Percentiles rank a stretch among this genome's conserved stretches.
Evolutionary conservation across 2,113 vertebrate genomes (phyloP).

Genomic region (Deroptyus accipitrinus): DNA sequence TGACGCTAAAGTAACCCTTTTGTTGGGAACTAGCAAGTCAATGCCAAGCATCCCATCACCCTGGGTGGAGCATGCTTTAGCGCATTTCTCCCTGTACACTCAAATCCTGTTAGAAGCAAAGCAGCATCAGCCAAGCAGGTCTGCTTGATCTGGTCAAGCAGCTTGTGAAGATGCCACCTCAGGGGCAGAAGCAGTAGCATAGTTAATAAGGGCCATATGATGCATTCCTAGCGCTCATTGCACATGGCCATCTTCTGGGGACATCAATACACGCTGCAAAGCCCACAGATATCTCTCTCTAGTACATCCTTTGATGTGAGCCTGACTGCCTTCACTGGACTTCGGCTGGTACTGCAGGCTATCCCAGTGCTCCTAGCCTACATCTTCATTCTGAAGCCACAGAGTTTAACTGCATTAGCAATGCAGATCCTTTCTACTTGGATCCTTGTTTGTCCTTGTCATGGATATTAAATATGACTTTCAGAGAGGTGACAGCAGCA

Average conservation of each 20-base stretch:
- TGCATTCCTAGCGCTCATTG: background rate
- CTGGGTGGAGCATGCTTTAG: fast-evolving
- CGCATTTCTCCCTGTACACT: fast-evolving
- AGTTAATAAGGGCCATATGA: background rate
- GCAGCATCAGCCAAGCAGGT: background rate
- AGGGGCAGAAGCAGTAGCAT: background rate
- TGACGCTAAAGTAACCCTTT: fast-evolving
- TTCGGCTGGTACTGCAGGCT: background rate
- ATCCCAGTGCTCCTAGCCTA: background rate
- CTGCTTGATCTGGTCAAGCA: background rate
- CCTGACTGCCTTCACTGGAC: fast-evolving
- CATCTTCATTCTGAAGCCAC: background rate
- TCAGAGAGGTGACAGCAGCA: background rate
- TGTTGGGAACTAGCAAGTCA: too few relatives aligned
- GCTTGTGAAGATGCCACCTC: background rate
- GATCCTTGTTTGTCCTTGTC: background rate
- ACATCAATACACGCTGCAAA: fast-evolving
- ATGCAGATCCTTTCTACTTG: background rate
- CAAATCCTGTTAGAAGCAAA: background rate
- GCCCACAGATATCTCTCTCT: background rate
- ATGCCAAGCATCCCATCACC: too few relatives aligned
- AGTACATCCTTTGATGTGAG: background rate
- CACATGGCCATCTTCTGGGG: fast-evolving
- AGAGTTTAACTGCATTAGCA: background rate
- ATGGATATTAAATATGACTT: background rate